A percentile compares a stretch with the other conserved stretches of the same genome.
Evolutionary conservation across 2,888 invertebrate genomes (phyloP).

Genomic region (Antitype chi): DNA sequence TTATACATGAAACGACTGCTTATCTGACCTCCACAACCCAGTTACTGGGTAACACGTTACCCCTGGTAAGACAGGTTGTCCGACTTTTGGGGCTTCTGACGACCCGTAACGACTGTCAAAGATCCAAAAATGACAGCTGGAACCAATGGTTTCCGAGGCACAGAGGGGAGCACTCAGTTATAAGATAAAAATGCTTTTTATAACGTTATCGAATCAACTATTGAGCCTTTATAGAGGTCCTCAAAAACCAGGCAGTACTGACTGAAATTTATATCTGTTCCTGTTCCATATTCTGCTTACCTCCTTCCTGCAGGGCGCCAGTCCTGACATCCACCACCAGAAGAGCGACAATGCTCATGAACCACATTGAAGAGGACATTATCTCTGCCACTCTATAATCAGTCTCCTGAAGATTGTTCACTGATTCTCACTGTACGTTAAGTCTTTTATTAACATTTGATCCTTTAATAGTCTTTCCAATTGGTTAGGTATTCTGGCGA

Average conservation of each 20-base stretch:
- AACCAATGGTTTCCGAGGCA: too few relatives aligned
- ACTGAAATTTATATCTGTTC: neutral
- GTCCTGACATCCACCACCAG: slow-evolving; percentile 80
- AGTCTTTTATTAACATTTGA: neutral
- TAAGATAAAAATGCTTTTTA: neutral
- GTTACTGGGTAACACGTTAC: too few relatives aligned
- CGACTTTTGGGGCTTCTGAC: too few relatives aligned
- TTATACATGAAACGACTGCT: too few relatives aligned
- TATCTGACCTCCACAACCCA: too few relatives aligned
- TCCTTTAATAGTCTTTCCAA: neutral
- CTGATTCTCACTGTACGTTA: slow-evolving; percentile 25
- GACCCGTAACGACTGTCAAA: too few relatives aligned
- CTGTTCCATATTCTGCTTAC: slow-evolving; percentile 66
- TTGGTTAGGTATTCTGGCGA: neutral
- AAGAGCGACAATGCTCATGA: slow-evolving; percentile 77
- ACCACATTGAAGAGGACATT: slow-evolving; percentile 80
- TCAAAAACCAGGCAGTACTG: neutral
- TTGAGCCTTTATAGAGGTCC: neutral
- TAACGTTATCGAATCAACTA: neutral
- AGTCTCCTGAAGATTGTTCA: slow-evolving; percentile 15
- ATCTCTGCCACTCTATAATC: slow-evolving; percentile 26
- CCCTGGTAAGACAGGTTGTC: too few relatives aligned
- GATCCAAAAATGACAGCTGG: too few relatives aligned
- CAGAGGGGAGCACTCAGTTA: neutral
- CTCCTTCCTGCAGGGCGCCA: slow-evolving; percentile 78